Conservation (phyloP, 92 coral and sea anemone genomes). For the Chrysogorgia sp. region DNA sequence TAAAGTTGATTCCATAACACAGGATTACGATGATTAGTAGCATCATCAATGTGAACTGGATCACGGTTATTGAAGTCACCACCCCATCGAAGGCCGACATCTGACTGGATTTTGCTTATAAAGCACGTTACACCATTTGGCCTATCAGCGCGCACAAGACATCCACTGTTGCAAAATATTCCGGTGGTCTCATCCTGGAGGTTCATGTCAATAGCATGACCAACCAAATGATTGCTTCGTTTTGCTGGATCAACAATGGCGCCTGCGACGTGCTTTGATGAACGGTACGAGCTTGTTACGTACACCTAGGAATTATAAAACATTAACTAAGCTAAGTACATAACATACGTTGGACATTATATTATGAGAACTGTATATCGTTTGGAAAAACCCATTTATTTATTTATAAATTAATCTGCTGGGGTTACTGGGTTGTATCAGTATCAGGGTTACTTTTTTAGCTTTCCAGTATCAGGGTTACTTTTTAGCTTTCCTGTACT, state of each 20-base stretch:
- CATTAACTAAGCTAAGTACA: too few relatives aligned
- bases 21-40: background rate
- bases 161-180: conserved; percentile 14
- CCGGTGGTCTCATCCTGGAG: conserved; percentile 10
- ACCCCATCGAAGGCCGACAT: background rate
- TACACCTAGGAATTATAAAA: conserved; percentile 33
- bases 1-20: background rate
- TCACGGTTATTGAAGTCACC: conserved; percentile 6
- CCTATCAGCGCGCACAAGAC: background rate
- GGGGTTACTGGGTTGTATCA: too few relatives aligned
- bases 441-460: too few relatives aligned
- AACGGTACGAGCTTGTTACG: conserved; percentile 60
- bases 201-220: conserved; percentile 71
- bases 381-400: too few relatives aligned
- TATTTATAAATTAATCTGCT: too few relatives aligned
- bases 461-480: too few relatives aligned
- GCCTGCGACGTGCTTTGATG: conserved; percentile 3
- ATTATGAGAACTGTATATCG: too few relatives aligned
- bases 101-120: background rate
- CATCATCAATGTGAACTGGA: conserved; percentile 14
- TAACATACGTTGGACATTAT: too few relatives aligned
- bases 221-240: conserved; percentile 62
- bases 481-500: too few relatives aligned
- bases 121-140: conserved; percentile 1
- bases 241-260: conserved; percentile 58